These are phyloP conservation scores for Andinoacara biseriatus DNA, from an alignment of 2,113 vertebrate species.

Conservation along the genomic window DNA sequence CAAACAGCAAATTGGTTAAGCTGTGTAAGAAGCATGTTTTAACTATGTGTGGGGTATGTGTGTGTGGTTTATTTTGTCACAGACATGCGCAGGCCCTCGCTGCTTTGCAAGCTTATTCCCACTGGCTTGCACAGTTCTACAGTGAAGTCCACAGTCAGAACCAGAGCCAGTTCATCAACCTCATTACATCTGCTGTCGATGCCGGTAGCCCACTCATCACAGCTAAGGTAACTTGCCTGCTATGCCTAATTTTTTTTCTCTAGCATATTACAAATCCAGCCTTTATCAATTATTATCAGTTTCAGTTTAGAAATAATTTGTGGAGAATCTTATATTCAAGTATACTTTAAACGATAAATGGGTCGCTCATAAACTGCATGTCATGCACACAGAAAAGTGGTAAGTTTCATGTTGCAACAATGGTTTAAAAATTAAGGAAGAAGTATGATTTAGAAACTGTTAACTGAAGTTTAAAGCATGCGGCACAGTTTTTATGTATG, in stretches of 20 bases:
- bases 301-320: background rate
- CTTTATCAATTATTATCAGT: background rate
- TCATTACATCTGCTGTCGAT: constrained; percentile 92
- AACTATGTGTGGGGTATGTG: background rate
- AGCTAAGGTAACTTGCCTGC: constrained; percentile 85
- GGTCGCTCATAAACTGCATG: background rate
- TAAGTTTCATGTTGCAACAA: background rate
- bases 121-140: constrained; percentile 98
- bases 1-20: background rate
- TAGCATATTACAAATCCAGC: background rate
- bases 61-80: constrained; percentile 30
- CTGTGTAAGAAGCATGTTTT: background rate
- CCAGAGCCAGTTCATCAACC: constrained; percentile 89
- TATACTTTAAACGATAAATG: background rate
- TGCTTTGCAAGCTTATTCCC: constrained; percentile 94
- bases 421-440: constrained; percentile 11
- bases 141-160: constrained; percentile 92
- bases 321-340: background rate
- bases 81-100: constrained; percentile 97
- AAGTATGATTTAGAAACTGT: constrained; percentile 1
- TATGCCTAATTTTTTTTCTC: background rate
- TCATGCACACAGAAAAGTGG: background rate
- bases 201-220: constrained; percentile 93
- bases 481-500: background rate
- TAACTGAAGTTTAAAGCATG: background rate